Evolutionary conservation across 2,797 vertebrate species (phyloP), one percentile per base, ranked within the genome.

Genomic region (Cynopterus sphinx): DNA sequence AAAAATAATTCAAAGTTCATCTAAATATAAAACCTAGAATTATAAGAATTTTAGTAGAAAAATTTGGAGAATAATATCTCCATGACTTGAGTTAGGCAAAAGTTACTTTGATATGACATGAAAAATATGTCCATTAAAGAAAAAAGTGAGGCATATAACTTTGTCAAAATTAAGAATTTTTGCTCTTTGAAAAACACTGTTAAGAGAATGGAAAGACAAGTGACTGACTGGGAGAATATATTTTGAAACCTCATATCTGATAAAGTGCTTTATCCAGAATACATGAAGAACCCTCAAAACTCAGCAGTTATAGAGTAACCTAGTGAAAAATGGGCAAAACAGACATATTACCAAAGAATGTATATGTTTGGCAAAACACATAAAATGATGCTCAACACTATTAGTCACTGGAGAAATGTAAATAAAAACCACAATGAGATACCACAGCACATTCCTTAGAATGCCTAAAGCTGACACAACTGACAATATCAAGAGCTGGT

Each of bases 21-120:
- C 43, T 91, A 96, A 94, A 90, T 81, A 78, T 63, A 85, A 94
- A 75, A 51, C 51, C 24, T 90, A 81, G 55, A 95, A 65, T 53
- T 90, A 77, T 71, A 49, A 79, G 83, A 70, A 9, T 81, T 84
- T 77, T 75, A 91, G 74, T 43, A 55, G 12, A 94, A 65, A 87
- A 61, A 31, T 77, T 84, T 55, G 36, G 15, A 73, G n/a, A 87
- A 85, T 93, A 96, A 49, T 83, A 86, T 41, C 24, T 91, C 73
- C 24, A 82, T 88, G 28, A 53, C 41, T 55, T 91, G 57, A 6
- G 6, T 70, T 88, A 86, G n/a, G 71, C 53, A 83, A 51, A 70
- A 39, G 71, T 59, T 87, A 90, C 57, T 79, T 90, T 79, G 21
- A 26, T 78, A 63, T 63, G 9, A 90, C 61, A 81, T 22, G 4